Evolutionary conservation across 2,113 vertebrate genomes (phyloP).

Genomic region (Poecilia latipinna): DNA sequence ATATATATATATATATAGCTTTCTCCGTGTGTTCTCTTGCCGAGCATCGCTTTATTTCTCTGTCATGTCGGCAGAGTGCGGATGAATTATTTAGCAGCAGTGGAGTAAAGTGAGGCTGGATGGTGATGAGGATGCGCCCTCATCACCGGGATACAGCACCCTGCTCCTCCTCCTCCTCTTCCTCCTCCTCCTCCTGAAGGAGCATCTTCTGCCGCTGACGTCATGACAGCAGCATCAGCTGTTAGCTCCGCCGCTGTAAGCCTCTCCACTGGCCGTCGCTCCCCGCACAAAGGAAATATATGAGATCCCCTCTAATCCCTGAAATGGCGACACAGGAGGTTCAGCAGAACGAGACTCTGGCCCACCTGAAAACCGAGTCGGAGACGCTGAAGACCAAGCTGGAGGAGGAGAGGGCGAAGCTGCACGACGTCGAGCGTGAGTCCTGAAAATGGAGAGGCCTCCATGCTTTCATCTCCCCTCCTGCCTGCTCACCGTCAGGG

Average conservation of each 20-base stretch:
- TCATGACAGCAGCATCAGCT: slow-evolving; percentile 81
- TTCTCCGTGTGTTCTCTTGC: not conserved
- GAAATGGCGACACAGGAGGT: slow-evolving; percentile 97
- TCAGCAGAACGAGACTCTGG: slow-evolving; percentile 91
- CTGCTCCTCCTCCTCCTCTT: slow-evolving; percentile 25
- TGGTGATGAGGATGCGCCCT: slow-evolving; percentile 34
- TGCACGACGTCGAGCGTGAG: slow-evolving; percentile 98
- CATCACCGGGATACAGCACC: slow-evolving; percentile 49
- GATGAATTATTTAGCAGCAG: slow-evolving; percentile 15
- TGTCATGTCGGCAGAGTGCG: not conserved
- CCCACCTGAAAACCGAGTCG: slow-evolving; percentile 91
- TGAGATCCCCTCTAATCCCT: slow-evolving; percentile 74
- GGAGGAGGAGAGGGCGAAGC: slow-evolving; percentile 96
- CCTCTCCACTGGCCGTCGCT: slow-evolving; percentile 69
- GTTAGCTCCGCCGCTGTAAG: slow-evolving; percentile 65
- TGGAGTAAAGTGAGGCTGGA: not conserved
- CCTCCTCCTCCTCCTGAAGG: slow-evolving; percentile 38
- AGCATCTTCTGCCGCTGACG: slow-evolving; percentile 77
- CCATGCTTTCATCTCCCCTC: slow-evolving; percentile 1
- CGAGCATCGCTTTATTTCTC: not conserved
- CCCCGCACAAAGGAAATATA: slow-evolving; percentile 74
- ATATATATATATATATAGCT: no score
- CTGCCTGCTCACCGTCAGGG: slow-evolving; percentile 13
- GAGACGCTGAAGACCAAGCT: slow-evolving; percentile 94
- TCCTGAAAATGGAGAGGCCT: slow-evolving; percentile 72